Evolutionary conservation across 2,888 invertebrate species (phyloP), one percentile per base, ranked within the genome.

Genomic region (Tinea pellionella): DNA sequence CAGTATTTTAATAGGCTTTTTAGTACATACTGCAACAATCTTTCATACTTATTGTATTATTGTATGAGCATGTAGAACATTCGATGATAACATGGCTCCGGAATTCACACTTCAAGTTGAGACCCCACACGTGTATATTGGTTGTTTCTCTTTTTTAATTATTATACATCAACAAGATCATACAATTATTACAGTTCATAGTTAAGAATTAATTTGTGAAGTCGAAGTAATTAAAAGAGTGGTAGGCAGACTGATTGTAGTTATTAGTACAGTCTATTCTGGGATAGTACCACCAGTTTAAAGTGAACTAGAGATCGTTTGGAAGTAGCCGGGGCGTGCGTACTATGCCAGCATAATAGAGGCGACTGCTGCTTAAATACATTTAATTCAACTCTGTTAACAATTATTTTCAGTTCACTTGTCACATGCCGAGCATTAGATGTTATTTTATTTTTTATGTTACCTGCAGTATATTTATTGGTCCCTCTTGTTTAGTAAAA

Each of bases 1-100:
- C 79, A 81, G 75, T 74, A 72, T 74, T 84, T 78, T 87, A 85
- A 87, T 86, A 84, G 81, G 81, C 80, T 87, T 82, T 80, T 78
- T 78, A 82, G 81, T 80, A 77, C 72, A 73, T 70, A 70, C 63
- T 43, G 51, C 43, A 59, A 59, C 29, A 11, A 47, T 18, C 43
- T 47, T 29, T 59, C 47, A 16, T 43, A 47, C 37, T 47, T 32
- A 57, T 57, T 57, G 32, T 57, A 43, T 67, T 65, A n/a, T n/a
- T n/a, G n/a, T n/a, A 71, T 74, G 69, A 71, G 63, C 24, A 24
- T 24, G 24, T 24, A 24, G 69, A 70, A 66, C 75, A 72, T 75
- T 75, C 69, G 74, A 74, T 77, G 76, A 69, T 66, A 63, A 59
- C 62, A 13, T 19, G 24, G 37, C 47, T 62, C 57, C 12, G 19